A percentile compares a stretch with the other conserved stretches of the same genome.
These are phyloP conservation scores for Lordiphosa mommai DNA, from an alignment of 1,140 invertebrate genomes.

Conservation along the genomic window DNA sequence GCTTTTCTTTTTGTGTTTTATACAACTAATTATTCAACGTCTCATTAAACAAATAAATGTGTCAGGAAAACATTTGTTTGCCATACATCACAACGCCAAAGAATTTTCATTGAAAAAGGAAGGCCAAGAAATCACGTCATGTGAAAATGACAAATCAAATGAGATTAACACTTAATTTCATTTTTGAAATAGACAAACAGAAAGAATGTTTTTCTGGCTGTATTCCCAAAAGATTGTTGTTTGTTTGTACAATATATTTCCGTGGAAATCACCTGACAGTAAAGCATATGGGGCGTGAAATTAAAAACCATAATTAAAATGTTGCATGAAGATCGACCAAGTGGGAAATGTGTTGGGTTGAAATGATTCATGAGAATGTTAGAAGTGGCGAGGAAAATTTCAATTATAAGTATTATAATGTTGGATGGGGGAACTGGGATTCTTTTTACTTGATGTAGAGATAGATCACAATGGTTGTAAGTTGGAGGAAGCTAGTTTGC, in stretches of 20 bases:
- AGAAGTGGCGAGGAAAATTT: too few species aligned
- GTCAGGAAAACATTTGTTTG: slow-evolving; percentile 72
- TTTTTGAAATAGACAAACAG: slow-evolving; percentile 46
- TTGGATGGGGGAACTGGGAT: too few species aligned
- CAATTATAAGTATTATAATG: too few species aligned
- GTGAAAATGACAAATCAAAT: slow-evolving; percentile 75
- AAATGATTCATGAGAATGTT: not conserved
- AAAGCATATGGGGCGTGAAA: slow-evolving; percentile 55
- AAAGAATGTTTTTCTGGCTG: slow-evolving; percentile 17
- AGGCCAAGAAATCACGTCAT: slow-evolving; percentile 67
- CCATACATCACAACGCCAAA: slow-evolving; percentile 55
- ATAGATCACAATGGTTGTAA: too few species aligned
- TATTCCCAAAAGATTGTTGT: slow-evolving; percentile 18
- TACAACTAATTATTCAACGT: slow-evolving; percentile 72
- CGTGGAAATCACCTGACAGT: slow-evolving; percentile 58
- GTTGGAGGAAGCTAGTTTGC: too few species aligned
- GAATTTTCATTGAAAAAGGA: slow-evolving; percentile 30
- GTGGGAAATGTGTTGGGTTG: not conserved
- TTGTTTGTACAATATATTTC: slow-evolving; percentile 28
- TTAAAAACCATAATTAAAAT: slow-evolving; percentile 65
- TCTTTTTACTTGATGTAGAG: too few species aligned
- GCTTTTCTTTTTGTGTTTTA: slow-evolving; percentile 41
- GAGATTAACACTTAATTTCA: slow-evolving; percentile 70
- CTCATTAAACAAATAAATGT: slow-evolving; percentile 77
- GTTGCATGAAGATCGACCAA: slow-evolving; percentile 14